Evolutionary conservation across 53 echinoderm and acorn worm species (phyloP), one percentile per base, ranked within the genome.

Genomic region (Holothuria leucospilota): DNA sequence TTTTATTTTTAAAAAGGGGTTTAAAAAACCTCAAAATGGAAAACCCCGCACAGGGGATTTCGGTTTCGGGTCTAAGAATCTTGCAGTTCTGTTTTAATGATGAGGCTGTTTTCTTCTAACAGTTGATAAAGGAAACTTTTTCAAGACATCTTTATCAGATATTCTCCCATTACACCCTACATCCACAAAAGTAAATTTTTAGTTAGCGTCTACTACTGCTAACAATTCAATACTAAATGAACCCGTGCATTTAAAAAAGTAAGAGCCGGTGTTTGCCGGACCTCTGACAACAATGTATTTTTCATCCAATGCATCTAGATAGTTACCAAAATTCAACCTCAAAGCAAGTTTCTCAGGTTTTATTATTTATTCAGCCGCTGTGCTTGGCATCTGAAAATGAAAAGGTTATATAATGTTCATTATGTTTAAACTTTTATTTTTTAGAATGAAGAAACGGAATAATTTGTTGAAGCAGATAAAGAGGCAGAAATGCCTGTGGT

Each of bases 181-280:
- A 87, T 87, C 87, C 27, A 87, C 80, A 63, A 30, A 66, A 16
- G 49, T 79, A 51, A 87, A 87, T 40, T 78, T 78, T 65, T 87
- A 87, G 49, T 80, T 65, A 20, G 78, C 78, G 63, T 87, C 87
- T 20, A 87, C 87, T 1, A 87, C 30, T 20, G 79, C 87, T 23
- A 71, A 8, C 28, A 85, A 46, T 20, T 63, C 79, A 38, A 79
- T 80, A 49, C 49, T 79, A 66, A 39, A 34, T 34, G 81, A 79
- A 51, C 49, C 20, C 68, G 82, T 88, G 51, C 82, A 88, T 15
- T 88, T 88, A 53, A 66, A 82, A 68, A 62, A 88, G 16, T 51
- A 41, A 14, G 81, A 82, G 20, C 88, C 81, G 70, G 69, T 83
- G 40, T 71, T 83, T 16, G 42, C 42, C 51, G 82, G 88, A 23